Evolutionary conservation across 2,888 invertebrate genomes (phyloP), one percentile per base, ranked within the genome.

Genomic region (Falcaria lacertinaria): DNA sequence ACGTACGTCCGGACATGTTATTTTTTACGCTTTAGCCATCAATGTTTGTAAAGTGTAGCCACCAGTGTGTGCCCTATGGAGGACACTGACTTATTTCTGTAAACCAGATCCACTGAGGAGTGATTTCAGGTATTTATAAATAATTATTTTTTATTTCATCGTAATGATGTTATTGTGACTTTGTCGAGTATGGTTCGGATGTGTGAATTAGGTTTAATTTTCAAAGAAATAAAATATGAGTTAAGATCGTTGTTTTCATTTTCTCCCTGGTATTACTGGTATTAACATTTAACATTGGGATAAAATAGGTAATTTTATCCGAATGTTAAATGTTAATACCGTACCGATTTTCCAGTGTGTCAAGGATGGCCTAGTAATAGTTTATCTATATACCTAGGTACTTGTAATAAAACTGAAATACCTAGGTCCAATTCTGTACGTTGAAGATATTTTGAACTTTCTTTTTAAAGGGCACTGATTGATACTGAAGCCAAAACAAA

Each of bases 111-210:
- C 74, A 78, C 77, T 80, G 75, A 79, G 85, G 87, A 85, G 77
- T 77, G 69, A 76, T 75, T 28, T 83, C 87, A 89, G 88, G 88
- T 89, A 89, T 89, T 89, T 88, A 88, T 88, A 71, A 28, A 11
- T 69, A 74, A 63, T 66, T 69, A 65, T 71, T 76, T 70, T 79
- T 78, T 80, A 67, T 64, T 66, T 61, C 58, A 61, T 50, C 51
- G 55, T 72, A 57, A 74, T 66, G 66, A 74, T 75, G 69, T 74
- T 66, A 72, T 61, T 75, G 69, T 77, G 63, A 67, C 64, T 73
- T 74, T 66, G 62, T 66, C 69, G 67, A 73, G 69, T 74, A 71
- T 69, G 66, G 68, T 57, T 69, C 68, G 58, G 64, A 69, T 69
- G 75, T 83, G 76, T 80, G 78, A 73, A 74, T 62, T 64, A 74